These are phyloP conservation scores for Apteryx mantelli DNA, from an alignment of 2,113 vertebrate genomes.

Conservation along the genomic window DNA sequence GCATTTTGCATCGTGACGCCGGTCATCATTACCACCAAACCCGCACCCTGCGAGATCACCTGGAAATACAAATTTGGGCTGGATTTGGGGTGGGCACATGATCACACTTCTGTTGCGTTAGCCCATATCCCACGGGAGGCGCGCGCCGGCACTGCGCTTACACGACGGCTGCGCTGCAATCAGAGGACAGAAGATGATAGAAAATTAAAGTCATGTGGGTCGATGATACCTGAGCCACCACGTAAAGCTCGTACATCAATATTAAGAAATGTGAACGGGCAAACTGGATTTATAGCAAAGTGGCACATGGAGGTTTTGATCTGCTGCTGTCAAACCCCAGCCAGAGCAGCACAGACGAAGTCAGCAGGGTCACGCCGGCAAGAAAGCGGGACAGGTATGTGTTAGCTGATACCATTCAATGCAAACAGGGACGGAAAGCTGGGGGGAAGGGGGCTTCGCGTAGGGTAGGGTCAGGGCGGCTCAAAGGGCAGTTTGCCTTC, in stretches of 20 bases:
- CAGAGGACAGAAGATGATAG: background rate
- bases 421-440: background rate
- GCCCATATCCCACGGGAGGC: no score
- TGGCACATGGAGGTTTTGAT: no score
- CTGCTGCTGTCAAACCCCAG: no score
- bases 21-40: fast-evolving
- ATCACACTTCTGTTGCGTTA: background rate
- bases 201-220: background rate
- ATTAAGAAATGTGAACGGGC: background rate
- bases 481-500: background rate
- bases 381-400: background rate
- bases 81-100: background rate
- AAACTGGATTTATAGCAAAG: no score
- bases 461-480: background rate
- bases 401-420: background rate
- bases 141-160: no score
- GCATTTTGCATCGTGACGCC: background rate
- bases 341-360: background rate
- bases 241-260: background rate
- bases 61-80: fast-evolving
- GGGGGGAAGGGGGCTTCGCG: background rate
- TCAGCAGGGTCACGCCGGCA: background rate
- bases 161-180: no score
- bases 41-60: background rate
- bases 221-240: background rate